Percentiles rank a stretch among this genome's conserved stretches.
These are phyloP conservation scores for Hanleya hanleyi DNA, from an alignment of 2,888 invertebrate genomes.

Conservation along the genomic window DNA sequence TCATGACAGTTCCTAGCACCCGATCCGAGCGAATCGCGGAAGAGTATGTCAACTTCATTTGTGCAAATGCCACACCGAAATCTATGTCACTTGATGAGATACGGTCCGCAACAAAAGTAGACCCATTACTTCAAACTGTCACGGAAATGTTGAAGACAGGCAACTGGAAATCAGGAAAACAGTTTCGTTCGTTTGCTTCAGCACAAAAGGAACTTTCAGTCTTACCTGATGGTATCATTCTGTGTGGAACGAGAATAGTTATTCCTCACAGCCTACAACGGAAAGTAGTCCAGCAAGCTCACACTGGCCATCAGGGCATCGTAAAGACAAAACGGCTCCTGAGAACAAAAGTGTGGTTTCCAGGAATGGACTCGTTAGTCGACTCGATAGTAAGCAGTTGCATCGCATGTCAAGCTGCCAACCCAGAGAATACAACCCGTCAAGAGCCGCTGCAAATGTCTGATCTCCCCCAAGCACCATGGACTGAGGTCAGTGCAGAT, in stretches of 20 bases:
- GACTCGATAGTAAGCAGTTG: conserved; percentile 12
- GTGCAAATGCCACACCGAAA: too few species aligned
- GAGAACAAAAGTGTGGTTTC: conserved; percentile 21
- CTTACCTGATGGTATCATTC: conserved; percentile 21
- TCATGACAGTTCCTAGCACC: too few species aligned
- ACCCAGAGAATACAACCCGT: background rate
- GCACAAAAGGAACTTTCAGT: background rate
- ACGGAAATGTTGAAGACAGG: background rate
- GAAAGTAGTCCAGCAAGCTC: conserved; percentile 26
- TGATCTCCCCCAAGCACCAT: conserved; percentile 13
- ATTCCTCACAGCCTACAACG: conserved; percentile 14
- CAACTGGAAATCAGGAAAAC: background rate
- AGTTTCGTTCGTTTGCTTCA: background rate
- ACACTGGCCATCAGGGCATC: too few species aligned
- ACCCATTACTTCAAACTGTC: background rate
- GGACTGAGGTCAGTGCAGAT: background rate
- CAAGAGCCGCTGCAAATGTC: background rate
- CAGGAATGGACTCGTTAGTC: conserved; percentile 20
- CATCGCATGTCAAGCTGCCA: conserved; percentile 23
- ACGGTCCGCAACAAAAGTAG: background rate
- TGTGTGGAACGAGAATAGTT: too few species aligned
- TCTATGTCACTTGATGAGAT: too few species aligned
- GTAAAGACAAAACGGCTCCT: too few species aligned
- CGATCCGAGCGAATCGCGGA: too few species aligned
- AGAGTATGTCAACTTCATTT: too few species aligned